A percentile compares a stretch with the other conserved stretches of the same genome.
Evolutionary conservation across 2,888 invertebrate species (phyloP).

Genomic region (Drosophila villosipedis): DNA sequence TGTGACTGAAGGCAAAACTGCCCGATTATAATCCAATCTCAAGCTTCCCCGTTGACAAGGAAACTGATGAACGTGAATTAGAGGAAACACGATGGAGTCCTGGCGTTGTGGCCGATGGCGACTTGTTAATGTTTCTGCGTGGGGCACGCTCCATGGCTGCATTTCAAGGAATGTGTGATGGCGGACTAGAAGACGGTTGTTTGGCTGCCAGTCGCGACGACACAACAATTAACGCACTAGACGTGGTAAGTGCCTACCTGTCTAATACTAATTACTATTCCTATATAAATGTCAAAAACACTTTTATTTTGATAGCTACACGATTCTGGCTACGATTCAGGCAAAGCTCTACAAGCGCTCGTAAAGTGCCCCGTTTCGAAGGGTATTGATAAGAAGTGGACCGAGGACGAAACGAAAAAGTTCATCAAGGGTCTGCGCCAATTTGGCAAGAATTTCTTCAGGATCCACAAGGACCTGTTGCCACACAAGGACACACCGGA

Average conservation of each 20-base stretch:
- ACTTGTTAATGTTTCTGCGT: slow-evolving; percentile 98
- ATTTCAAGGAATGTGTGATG: slow-evolving; percentile 99
- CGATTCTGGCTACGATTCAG: slow-evolving; percentile 98
- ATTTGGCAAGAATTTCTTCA: slow-evolving; percentile 99
- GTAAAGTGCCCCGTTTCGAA: slow-evolving; percentile 98
- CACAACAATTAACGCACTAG: slow-evolving; percentile 98
- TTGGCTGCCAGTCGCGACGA: slow-evolving; percentile 98
- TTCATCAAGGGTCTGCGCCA: slow-evolving; percentile 99
- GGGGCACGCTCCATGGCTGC: slow-evolving; percentile 99
- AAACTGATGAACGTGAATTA: slow-evolving; percentile 86
- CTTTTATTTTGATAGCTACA: slow-evolving; percentile 89
- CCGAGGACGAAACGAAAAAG: slow-evolving; percentile 98
- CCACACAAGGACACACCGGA: slow-evolving; percentile 99
- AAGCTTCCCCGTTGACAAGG: slow-evolving; percentile 86
- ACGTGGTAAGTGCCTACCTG: slow-evolving; percentile 92
- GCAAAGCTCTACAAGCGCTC: slow-evolving; percentile 97
- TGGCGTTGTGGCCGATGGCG: slow-evolving; percentile 95
- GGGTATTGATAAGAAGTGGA: slow-evolving; percentile 99
- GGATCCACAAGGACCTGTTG: slow-evolving; percentile 97
- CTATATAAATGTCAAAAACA: neutral
- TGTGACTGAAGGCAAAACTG: slow-evolving; percentile 85
- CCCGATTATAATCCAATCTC: slow-evolving; percentile 86
- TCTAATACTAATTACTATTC: neutral
- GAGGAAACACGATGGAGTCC: slow-evolving; percentile 98
- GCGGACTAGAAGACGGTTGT: slow-evolving; percentile 98